These are phyloP conservation scores for Petrocephalus schoutedeni DNA, from an alignment of 2,797 vertebrate species.

Conservation along the genomic window DNA sequence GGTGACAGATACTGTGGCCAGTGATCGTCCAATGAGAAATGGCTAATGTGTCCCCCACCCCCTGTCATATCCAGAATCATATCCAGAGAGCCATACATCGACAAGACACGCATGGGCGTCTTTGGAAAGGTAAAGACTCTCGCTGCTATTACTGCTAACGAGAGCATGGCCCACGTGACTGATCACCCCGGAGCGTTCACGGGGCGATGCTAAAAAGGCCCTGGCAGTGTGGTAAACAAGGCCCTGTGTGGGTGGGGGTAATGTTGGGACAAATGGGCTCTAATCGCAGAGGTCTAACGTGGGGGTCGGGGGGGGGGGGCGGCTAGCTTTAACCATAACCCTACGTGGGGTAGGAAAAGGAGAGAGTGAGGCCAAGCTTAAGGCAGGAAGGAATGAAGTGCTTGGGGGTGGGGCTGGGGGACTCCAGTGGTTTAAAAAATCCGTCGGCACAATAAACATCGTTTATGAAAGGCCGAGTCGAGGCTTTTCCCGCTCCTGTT, in stretches of 20 bases:
- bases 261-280: background rate
- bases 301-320: background rate
- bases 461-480: background rate
- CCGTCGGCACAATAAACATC: background rate
- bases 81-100: constrained; percentile 76
- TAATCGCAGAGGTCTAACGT: background rate
- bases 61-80: constrained; percentile 53
- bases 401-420: background rate
- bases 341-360: background rate
- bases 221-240: background rate
- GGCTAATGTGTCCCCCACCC: background rate
- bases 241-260: background rate
- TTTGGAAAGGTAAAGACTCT: constrained; percentile 81
- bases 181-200: background rate
- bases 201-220: background rate
- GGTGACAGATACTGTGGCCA: background rate
- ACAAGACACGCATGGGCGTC: constrained; percentile 79
- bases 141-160: background rate
- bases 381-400: background rate
- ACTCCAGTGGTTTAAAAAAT: background rate
- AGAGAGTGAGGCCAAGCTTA: background rate
- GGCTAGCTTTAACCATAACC: background rate
- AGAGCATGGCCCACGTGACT: background rate
- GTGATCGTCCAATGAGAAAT: background rate
- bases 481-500: background rate